These are phyloP conservation scores for Drosophila nigricruria DNA, from an alignment of 2,888 invertebrate genomes.

Conservation along the genomic window DNA sequence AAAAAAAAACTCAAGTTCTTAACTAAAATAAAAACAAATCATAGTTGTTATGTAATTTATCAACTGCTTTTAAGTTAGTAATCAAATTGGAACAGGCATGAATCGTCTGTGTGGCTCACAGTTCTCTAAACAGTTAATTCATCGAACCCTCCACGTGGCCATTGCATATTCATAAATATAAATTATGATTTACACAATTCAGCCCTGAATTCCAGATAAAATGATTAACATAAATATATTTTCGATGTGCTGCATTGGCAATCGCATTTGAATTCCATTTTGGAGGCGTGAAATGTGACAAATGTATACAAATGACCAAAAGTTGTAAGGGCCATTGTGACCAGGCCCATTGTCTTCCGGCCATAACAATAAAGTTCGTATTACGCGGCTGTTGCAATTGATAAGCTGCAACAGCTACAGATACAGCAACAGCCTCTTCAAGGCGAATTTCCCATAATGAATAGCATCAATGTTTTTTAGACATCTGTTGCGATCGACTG, in stretches of 20 bases:
- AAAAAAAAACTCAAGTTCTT: too few relatives aligned
- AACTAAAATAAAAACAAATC: too few relatives aligned
- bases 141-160: background rate
- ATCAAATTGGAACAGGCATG: background rate
- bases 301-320: constrained; percentile 21
- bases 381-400: constrained; percentile 40
- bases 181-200: constrained; percentile 7
- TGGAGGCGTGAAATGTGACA: constrained; percentile 14
- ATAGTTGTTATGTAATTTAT: background rate
- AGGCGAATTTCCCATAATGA: constrained; percentile 31
- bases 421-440: constrained; percentile 10
- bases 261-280: constrained; percentile 19
- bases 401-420: constrained; percentile 20
- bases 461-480: constrained; percentile 28
- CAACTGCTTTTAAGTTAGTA: background rate
- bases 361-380: constrained; percentile 22
- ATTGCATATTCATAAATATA: constrained; percentile 3
- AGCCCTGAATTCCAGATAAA: constrained; percentile 7
- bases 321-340: constrained; percentile 5
- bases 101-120: background rate
- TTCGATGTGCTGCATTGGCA: constrained; percentile 17
- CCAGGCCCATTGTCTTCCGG: constrained; percentile 15
- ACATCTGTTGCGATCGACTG: constrained; percentile 19
- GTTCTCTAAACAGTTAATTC: background rate
- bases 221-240: constrained; percentile 24